phyloP scores from a whole-genome alignment of 2,113 vertebrate genomes.

The Lycocorax pyrrhopterus region DNA sequence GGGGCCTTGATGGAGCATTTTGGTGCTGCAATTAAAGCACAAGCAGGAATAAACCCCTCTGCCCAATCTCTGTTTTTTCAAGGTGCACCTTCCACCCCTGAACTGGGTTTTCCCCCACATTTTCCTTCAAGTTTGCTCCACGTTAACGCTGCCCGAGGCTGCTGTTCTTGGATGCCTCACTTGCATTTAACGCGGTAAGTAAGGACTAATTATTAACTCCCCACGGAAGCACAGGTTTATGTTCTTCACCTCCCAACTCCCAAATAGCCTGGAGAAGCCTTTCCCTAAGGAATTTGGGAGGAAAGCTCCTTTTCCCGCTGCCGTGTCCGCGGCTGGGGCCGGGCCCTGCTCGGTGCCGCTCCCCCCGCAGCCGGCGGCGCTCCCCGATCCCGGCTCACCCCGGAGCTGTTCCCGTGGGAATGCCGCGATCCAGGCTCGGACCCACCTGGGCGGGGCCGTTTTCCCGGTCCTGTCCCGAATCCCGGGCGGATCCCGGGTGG shows the following conservation, averaged over 20 bases:
- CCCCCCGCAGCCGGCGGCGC: not conserved
- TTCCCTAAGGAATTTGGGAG: not conserved
- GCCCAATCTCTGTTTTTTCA: not conserved
- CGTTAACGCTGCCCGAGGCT: not conserved
- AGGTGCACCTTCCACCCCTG: not conserved
- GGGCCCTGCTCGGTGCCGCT: not conserved
- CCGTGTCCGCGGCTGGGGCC: not conserved
- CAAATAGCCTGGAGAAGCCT: rapidly evolving
- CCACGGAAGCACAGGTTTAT: not conserved
- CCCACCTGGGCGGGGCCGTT: not conserved
- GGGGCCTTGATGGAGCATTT: not conserved
- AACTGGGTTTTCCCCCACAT: not conserved
- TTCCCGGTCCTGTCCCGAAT: not conserved
- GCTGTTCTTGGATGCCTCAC: not conserved
- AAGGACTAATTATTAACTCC: not conserved
- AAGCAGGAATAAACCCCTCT: not conserved
- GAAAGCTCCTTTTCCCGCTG: not conserved
- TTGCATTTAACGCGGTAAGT: rapidly evolving
- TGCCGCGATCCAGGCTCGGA: not conserved
- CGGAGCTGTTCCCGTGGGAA: not conserved
- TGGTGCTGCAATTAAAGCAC: not conserved
- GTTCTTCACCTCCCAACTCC: not conserved
- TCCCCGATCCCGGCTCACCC: not conserved
- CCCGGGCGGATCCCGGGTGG: not conserved
- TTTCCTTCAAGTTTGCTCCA: not conserved